Percentiles rank a stretch among this genome's conserved stretches.
These are phyloP conservation scores for Smithornis capensis DNA, from an alignment of 2,113 vertebrate species.

Conservation along the genomic window DNA sequence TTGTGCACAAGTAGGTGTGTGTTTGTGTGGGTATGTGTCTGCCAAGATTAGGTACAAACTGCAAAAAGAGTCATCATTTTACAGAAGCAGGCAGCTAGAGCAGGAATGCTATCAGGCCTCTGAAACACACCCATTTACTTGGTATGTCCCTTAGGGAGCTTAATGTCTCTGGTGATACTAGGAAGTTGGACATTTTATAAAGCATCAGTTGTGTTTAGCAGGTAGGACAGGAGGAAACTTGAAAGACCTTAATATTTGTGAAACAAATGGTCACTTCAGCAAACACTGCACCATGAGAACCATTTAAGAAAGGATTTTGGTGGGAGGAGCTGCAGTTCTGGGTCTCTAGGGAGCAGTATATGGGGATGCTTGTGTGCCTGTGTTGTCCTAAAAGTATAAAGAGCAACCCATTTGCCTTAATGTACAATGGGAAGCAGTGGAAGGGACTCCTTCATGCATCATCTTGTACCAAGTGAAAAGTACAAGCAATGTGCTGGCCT, in stretches of 20 bases:
- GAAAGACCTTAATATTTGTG: neutral
- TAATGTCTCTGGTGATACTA: neutral
- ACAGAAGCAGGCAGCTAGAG: neutral
- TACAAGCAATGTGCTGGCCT: neutral
- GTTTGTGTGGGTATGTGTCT: neutral
- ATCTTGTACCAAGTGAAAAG: neutral
- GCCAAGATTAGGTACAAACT: neutral
- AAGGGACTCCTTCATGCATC: neutral
- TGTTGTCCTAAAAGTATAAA: neutral
- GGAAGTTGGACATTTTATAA: neutral
- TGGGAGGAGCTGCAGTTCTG: neutral
- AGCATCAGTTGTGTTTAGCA: neutral
- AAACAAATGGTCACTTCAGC: neutral
- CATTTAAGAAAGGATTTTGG: neutral
- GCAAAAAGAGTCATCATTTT: neutral
- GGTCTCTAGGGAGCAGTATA: neutral
- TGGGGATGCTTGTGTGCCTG: neutral
- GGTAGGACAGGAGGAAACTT: neutral
- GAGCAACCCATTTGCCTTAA: accelerated
- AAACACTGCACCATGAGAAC: neutral
- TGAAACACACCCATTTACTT: neutral
- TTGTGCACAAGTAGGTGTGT: accelerated
- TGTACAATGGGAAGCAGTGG: neutral
- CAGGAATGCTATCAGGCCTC: neutral
- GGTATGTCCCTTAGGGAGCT: neutral